Conservation (phyloP, 2,888 invertebrate genomes). For the Eristalis arbustorum region DNA sequence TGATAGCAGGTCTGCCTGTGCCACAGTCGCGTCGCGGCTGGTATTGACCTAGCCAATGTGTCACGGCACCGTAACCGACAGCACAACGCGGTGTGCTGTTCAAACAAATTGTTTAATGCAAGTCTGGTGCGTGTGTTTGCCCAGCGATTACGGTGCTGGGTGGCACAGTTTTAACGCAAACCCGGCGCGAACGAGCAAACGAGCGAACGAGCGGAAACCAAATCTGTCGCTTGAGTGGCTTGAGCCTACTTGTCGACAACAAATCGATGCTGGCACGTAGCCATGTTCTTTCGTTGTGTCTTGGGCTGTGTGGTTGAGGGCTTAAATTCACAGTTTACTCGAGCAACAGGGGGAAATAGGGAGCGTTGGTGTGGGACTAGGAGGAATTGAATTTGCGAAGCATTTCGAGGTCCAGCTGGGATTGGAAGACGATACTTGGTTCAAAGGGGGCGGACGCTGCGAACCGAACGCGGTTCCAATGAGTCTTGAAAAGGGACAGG, state of each 20-base stretch:
- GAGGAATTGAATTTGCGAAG: no score
- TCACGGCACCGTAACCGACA: conserved; percentile 1
- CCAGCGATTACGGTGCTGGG: conserved; percentile 41
- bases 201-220: no score
- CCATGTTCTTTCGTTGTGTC: not conserved
- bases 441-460: no score
- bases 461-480: no score
- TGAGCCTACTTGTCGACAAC: not conserved
- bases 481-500: no score
- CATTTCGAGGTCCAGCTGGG: no score
- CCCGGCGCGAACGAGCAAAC: no score
- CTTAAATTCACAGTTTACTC: no score
- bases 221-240: not conserved
- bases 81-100: conserved; percentile 15
- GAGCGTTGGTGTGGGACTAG: no score
- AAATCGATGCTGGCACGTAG: not conserved
- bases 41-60: conserved; percentile 27
- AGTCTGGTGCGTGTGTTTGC: conserved; percentile 44
- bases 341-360: no score
- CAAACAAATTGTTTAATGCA: conserved; percentile 38
- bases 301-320: no score
- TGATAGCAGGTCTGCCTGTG: not conserved
- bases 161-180: conserved; percentile 19
- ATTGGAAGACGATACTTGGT: no score
- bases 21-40: not conserved